A percentile compares a stretch with the other conserved stretches of the same genome.
These are phyloP conservation scores for Eulemur rufifrons DNA, from an alignment of 2,113 vertebrate species.

Conservation along the genomic window DNA sequence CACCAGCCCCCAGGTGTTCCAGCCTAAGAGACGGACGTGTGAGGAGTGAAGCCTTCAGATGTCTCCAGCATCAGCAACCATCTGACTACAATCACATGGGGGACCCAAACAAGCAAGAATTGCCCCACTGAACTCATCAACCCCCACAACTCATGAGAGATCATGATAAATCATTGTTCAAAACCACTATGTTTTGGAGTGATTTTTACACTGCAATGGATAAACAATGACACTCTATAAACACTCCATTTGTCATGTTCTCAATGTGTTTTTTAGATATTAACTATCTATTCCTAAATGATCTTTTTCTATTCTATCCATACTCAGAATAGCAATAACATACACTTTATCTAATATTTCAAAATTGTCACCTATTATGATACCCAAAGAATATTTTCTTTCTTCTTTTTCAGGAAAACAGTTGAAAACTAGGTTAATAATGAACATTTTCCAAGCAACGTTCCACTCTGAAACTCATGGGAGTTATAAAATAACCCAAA, in stretches of 20 bases:
- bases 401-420: conserved; percentile 66
- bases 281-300: neutral
- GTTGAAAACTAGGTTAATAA: conserved; percentile 73
- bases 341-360: conserved; percentile 61
- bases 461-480: conserved; percentile 55
- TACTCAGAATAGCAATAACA: conserved; percentile 26
- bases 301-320: neutral
- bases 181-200: neutral
- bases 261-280: neutral
- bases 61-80: neutral
- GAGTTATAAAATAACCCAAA: conserved; percentile 73
- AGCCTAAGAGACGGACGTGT: neutral
- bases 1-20: neutral
- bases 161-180: neutral
- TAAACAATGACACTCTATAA: neutral
- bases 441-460: conserved; percentile 68
- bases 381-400: conserved; percentile 72
- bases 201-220: neutral
- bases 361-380: conserved; percentile 72
- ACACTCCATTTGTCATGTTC: neutral
- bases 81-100: neutral
- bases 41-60: neutral
- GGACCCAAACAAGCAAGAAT: neutral
- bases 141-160: neutral
- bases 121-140: neutral